Base-by-base conservation (phyloP, 2,113 vertebrate species). In the Eleginops maclovinus region DNA sequence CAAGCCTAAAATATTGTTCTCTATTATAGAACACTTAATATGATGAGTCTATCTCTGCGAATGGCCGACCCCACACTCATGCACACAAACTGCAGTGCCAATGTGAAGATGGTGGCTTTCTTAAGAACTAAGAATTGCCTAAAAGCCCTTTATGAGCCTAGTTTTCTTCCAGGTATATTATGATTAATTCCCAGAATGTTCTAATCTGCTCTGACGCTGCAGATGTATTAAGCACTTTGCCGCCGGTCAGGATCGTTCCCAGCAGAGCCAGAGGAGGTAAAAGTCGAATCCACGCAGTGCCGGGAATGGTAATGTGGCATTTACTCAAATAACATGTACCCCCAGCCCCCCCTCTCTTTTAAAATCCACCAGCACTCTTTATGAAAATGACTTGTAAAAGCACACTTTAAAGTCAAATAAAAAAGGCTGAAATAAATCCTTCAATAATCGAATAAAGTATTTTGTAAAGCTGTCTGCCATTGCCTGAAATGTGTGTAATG, bases 281-380 rank as follows among this genome's bases (percentile, higher is more conserved):
- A 50, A 69, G 40, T 76, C 55, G 55, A 59, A 76, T 49, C 0
- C 49, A 14, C n/a, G 28, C 12, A 21, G 47, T n/a, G 62, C 66
- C 49, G n/a, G 11, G 49, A 75, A 89, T 81, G 68, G 9, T 79
- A 81, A 90, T 77, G 83, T 75, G 65, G 46, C 69, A 74, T 83
- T 81, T 81, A 61, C 43, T 21, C 50, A 17, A 44, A 41, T 51
- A 43, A 71, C 17, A 10, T 8, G 31, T 31, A 31, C 31, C 31
- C 28, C 28, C 31, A 7, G 21, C 24, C 12, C 9, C 7, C 56
- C 3, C 17, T 16, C 2, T 0, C 44, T n/a, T 10, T 53, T 21
- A 51, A 56, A 70, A 61, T 60, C 47, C 44, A 60, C 36, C 19
- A n/a, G 7, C 81, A 51, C n/a, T 41, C 61, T 56, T 69, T 58